Evolutionary conservation across 1,140 invertebrate species (phyloP), one percentile per base, ranked within the genome.

Genomic region (Drosophila tsacasi): DNA sequence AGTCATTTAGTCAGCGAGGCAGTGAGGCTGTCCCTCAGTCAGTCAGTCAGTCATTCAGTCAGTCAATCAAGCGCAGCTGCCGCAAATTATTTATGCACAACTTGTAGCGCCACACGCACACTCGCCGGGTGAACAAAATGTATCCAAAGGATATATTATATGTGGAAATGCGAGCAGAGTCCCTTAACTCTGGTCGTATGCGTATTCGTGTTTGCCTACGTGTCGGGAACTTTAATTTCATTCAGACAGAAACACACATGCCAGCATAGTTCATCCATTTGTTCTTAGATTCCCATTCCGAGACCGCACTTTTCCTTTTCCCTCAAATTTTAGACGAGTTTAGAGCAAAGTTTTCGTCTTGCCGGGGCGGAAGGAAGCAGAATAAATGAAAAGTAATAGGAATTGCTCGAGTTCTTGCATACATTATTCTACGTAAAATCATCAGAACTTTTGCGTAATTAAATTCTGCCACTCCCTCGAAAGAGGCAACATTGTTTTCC

Each of bases 51-150:
- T 65, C 73, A 64, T 15, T 76, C 59, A 68, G 15, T 84, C 71
- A 72, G 62, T 81, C 60, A 69, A 67, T 79, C 72, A 69, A 68
- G 58, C 67, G 61, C 76, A 79, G 77, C 76, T 79, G 77, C 66
- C 62, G 57, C 67, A 79, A 79, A 79, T 75, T 75, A 85, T 85
- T 71, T 63, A 81, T 81, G 83, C 82, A 77, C 68, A 79, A 75
- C 74, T 76, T 84, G 82, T 85, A 65, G 66, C 60, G 25, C 67
- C 67, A 57, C 67, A 71, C 67, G 67, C 67, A 71, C 50, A 52
- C 61, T 25, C 44, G 54, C 39, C 46, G 25, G 52, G 40, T 58
- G 59, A 62, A 60, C 42, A 59, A 68, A 81, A 77, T 77, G 73
- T 77, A 68, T 84, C 67, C 66, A 64, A 68, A 66, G 54, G 50